These are phyloP conservation scores for Tillus elongatus DNA, from an alignment of 2,888 invertebrate genomes.

Conservation along the genomic window DNA sequence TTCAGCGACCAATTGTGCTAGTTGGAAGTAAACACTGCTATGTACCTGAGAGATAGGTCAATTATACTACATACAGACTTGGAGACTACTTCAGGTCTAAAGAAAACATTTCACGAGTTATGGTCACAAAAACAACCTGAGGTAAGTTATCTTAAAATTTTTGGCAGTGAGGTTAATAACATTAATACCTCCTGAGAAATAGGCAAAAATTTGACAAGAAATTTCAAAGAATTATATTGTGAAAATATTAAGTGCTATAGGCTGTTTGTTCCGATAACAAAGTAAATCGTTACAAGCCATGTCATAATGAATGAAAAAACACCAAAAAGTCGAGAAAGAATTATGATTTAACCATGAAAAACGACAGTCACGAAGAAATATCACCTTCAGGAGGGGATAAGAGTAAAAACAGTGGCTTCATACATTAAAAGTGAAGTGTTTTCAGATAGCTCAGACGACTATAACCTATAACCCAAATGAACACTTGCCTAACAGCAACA, in stretches of 20 bases:
- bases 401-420: too few species aligned
- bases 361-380: too few species aligned
- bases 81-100: constrained; percentile 15
- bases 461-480: too few species aligned
- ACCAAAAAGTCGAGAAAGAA: too few species aligned
- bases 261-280: constrained; percentile 15
- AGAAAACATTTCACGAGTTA: constrained; percentile 20
- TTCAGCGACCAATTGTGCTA: too few species aligned
- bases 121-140: constrained; percentile 19
- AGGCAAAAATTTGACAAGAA: constrained; percentile 19
- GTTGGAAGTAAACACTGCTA: constrained; percentile 18
- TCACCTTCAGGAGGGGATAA: too few species aligned
- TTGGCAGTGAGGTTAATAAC: constrained; percentile 20
- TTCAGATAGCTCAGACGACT: too few species aligned
- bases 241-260: constrained; percentile 17
- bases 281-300: constrained; percentile 9
- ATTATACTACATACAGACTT: too few species aligned
- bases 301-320: constrained; percentile 13
- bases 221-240: constrained; percentile 16
- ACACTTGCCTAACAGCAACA: too few species aligned
- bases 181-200: constrained; percentile 19
- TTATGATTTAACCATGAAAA: too few species aligned
- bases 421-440: too few species aligned
- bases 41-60: constrained; percentile 19
- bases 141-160: constrained; percentile 17